Base-by-base conservation (phyloP, 2,113 vertebrate genomes). In the human (Homo sapiens) region DNA sequence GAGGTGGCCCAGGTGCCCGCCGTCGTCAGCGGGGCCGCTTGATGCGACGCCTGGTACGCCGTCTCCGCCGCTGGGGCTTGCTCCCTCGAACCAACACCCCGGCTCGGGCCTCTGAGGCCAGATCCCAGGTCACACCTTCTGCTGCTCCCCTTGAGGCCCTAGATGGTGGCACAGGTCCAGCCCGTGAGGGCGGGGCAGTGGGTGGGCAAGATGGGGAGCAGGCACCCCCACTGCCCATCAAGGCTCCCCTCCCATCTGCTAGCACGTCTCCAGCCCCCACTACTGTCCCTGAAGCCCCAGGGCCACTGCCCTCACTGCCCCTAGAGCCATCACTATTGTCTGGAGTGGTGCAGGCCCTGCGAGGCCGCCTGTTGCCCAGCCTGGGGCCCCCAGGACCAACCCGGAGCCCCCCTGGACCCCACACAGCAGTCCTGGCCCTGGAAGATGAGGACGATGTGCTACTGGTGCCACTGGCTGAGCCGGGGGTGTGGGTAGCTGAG, bases 361-460 rank as follows among this genome's bases (percentile, higher is more conserved):
- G 98, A 20, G 98, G 97, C n/a, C 96, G 97, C 75, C 97, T 98
- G 97, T 94, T 98, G 98, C 94, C 98, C 98, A 98, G 97, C 82
- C 98, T 98, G 11, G 89, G 97, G 96, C 75, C 91, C 32, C 95
- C 98, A 98, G 98, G 90, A 64, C 83, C 59, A 93, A 38, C 85
- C 61, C 68, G n/a, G 80, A 90, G 18, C 40, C 88, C 50, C 6
- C 57, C 90, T 30, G 93, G 96, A 43, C 88, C 97, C 52, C 97
- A 97, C 16, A 86, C 84, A 3, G 35, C 72, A 7, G 95, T 93
- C 6, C 90, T 97, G 8, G 90, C 97, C 75, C 95, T 93, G 6
- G 98, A 97, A 61, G 98, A 98, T 0, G 99, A 99, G 17, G 99
- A 99, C 1, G 99, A 99, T 57, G 99, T 99, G 73, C 98, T 99